Percentiles rank a stretch among this genome's conserved stretches.
These are phyloP conservation scores for Drosophila repletoides DNA, from an alignment of 1,140 invertebrate genomes.

Conservation along the genomic window DNA sequence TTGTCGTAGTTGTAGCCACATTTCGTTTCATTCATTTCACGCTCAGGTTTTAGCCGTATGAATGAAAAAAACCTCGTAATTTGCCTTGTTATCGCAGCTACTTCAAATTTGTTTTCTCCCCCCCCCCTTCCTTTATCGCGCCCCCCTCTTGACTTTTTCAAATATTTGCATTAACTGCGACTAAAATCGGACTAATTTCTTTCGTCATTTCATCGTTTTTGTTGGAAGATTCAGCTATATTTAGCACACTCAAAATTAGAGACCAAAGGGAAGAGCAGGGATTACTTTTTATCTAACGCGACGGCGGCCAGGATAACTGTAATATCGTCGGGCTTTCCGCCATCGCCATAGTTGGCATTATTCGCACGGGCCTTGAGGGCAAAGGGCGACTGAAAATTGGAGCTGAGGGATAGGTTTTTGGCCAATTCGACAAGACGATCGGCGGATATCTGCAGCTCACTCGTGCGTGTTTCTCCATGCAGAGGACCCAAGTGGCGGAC, in stretches of 20 bases:
- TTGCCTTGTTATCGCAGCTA: conserved; percentile 32
- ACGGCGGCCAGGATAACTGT: conserved; percentile 59
- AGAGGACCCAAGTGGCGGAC: conserved; percentile 9
- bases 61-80: conserved; percentile 55
- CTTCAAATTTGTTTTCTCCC: conserved; percentile 17
- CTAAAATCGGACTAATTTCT: too few species aligned
- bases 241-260: too few species aligned
- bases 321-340: conserved; percentile 63
- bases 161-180: conserved; percentile 9
- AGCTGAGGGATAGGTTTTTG: conserved; percentile 16
- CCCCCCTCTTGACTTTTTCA: too few species aligned
- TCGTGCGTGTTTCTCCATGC: conserved; percentile 3
- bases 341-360: conserved; percentile 10
- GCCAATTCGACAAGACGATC: conserved; percentile 40
- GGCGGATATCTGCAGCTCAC: conserved; percentile 34
- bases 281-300: conserved; percentile 13
- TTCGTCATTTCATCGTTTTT: too few species aligned
- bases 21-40: conserved; percentile 63
- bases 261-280: too few species aligned
- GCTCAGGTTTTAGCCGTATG: conserved; percentile 42
- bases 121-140: too few species aligned
- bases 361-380: conserved; percentile 32
- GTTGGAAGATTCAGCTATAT: too few species aligned
- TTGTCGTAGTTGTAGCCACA: conserved; percentile 42
- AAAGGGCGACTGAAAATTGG: conserved; percentile 39